Evolutionary conservation across 2,888 invertebrate species (phyloP).

Genomic region (Lottia gigantea): DNA sequence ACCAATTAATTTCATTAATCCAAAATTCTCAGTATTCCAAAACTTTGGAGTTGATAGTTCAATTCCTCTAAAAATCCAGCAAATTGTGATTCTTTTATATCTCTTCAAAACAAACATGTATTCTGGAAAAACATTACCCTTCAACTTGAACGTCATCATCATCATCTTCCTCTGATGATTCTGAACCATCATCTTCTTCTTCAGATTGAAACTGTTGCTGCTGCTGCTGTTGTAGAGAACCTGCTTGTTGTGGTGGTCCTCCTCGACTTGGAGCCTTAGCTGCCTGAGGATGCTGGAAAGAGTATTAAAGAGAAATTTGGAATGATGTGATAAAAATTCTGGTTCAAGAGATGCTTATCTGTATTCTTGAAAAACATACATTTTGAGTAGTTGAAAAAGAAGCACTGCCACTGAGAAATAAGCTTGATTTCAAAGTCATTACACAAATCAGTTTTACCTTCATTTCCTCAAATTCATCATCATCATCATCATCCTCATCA

Average conservation of each 20-base stretch:
- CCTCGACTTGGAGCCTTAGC: constrained; percentile 21
- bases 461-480: constrained; percentile 13
- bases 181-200: constrained; percentile 51
- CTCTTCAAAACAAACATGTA: too few relatives aligned
- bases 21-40: too few relatives aligned
- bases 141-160: constrained; percentile 55
- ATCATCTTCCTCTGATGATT: constrained; percentile 53
- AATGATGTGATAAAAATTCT: too few relatives aligned
- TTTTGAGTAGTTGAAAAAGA: too few relatives aligned
- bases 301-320: background rate
- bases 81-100: too few relatives aligned
- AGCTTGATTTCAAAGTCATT: too few relatives aligned
- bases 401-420: too few relatives aligned
- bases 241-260: constrained; percentile 6
- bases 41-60: too few relatives aligned
- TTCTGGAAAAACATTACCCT: constrained; percentile 36
- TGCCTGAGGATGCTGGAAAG: constrained; percentile 14
- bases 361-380: too few relatives aligned
- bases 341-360: too few relatives aligned
- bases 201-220: constrained; percentile 56
- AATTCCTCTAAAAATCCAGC: too few relatives aligned
- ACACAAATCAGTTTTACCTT: background rate
- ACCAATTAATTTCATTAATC: too few relatives aligned
- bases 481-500: constrained; percentile 49
- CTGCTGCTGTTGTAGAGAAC: constrained; percentile 19